Percentiles rank a stretch among this genome's conserved stretches.
Evolutionary conservation across 2,113 vertebrate species (phyloP).

Genomic region (Dinomys branickii): DNA sequence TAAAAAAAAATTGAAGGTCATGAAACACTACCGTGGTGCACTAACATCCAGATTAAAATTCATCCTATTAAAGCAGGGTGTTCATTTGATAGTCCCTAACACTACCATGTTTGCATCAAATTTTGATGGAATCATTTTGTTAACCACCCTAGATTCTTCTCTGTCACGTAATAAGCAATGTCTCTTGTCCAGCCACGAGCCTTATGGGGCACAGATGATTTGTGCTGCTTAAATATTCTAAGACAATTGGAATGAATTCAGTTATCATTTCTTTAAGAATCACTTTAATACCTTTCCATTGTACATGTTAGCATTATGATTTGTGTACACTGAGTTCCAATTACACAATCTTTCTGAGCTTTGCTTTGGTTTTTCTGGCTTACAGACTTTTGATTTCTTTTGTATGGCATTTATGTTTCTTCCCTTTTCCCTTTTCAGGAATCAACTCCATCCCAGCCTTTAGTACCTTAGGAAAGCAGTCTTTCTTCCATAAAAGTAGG

Average conservation of each 20-base stretch:
- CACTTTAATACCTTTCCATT: neutral
- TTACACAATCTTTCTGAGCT: neutral
- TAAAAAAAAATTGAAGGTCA: neutral
- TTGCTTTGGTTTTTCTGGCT: neutral
- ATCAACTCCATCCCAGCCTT: neutral
- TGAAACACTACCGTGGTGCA: neutral
- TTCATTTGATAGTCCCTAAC: neutral
- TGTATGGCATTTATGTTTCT: neutral
- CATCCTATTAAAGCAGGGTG: accelerated
- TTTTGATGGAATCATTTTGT: neutral
- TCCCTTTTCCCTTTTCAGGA: neutral
- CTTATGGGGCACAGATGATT: neutral
- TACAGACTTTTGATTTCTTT: neutral
- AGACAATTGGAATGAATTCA: neutral
- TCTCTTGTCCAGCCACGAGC: neutral
- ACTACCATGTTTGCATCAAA: neutral
- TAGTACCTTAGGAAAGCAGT: neutral
- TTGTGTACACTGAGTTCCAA: neutral
- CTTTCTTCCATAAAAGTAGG: neutral
- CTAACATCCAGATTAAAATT: neutral
- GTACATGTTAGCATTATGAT: neutral
- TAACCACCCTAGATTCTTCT: neutral
- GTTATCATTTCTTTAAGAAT: neutral
- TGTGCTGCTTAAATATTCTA: neutral
- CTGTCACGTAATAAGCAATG: neutral